Evolutionary conservation across 2,113 vertebrate species (phyloP).

Genomic region (Notarius lentiginosus): DNA sequence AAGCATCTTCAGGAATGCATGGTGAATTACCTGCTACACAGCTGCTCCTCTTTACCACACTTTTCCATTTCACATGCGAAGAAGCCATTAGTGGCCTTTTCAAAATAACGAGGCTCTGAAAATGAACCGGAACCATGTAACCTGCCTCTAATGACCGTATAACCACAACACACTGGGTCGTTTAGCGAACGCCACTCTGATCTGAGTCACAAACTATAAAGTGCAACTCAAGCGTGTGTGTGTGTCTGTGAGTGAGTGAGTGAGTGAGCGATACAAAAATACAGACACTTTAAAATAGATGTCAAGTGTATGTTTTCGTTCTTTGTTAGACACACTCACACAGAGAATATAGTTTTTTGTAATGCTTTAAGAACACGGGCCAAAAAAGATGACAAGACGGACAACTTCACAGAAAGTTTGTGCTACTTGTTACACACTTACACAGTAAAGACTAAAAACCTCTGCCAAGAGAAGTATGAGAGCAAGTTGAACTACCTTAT

Average conservation of each 20-base stretch:
- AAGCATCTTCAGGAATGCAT: neutral
- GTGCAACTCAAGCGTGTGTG: no score
- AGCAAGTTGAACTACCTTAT: conserved; percentile 14
- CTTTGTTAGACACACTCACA: neutral
- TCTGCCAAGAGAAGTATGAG: neutral
- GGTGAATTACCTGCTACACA: conserved; percentile 43
- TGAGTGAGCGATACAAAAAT: neutral
- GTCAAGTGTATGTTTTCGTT: neutral
- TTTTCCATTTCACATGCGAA: conserved; percentile 42
- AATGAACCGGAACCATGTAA: conserved; percentile 55
- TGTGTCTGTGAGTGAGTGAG: neutral
- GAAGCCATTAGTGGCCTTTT: conserved; percentile 56
- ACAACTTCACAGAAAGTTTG: conserved; percentile 2
- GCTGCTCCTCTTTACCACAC: conserved; percentile 43
- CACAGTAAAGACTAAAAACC: no score
- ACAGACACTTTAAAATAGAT: neutral
- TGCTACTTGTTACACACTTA: neutral
- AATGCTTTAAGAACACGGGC: neutral
- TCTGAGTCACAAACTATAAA: conserved; percentile 9
- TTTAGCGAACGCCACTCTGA: conserved; percentile 42
- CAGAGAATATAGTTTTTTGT: neutral
- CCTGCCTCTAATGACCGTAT: conserved; percentile 61
- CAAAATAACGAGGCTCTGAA: conserved; percentile 50
- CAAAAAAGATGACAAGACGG: neutral
- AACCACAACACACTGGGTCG: conserved; percentile 62